These are phyloP conservation scores for Amiota communis DNA, from an alignment of 2,888 invertebrate species.

Conservation along the genomic window DNA sequence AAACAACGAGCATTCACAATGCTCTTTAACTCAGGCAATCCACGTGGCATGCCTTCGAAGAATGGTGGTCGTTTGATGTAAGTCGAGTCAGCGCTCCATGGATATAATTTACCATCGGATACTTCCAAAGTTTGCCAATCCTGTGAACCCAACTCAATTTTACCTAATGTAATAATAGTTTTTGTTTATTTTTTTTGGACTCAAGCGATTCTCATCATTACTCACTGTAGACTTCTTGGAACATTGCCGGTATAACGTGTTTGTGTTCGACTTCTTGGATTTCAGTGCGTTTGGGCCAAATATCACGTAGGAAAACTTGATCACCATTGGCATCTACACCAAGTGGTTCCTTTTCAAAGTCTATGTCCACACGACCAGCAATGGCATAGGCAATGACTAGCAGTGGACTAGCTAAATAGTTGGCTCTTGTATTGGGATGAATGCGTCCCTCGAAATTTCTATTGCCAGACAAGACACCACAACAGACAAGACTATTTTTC, in stretches of 20 bases:
- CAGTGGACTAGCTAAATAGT: constrained; percentile 97
- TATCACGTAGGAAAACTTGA: constrained; percentile 89
- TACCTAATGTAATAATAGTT: constrained; percentile 73
- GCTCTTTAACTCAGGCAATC: constrained; percentile 76
- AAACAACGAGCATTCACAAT: constrained; percentile 86
- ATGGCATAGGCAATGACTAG: constrained; percentile 98
- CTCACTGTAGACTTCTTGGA: constrained; percentile 81
- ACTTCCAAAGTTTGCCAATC: constrained; percentile 89
- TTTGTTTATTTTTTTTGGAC: neutral
- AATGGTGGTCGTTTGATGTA: constrained; percentile 98
- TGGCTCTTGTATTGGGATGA: constrained; percentile 96
- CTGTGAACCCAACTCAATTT: constrained; percentile 87
- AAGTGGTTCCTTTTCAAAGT: constrained; percentile 90
- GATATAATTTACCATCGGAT: constrained; percentile 88
- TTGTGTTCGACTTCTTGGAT: constrained; percentile 91
- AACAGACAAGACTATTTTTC: constrained; percentile 94
- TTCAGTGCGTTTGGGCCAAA: constrained; percentile 94
- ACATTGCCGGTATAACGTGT: constrained; percentile 96
- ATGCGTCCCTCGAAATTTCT: constrained; percentile 98
- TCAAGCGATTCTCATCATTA: neutral
- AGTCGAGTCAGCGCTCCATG: constrained; percentile 92
- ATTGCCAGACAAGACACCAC: constrained; percentile 97
- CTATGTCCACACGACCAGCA: constrained; percentile 94
- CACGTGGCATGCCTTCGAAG: constrained; percentile 85
- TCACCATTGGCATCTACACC: constrained; percentile 81